Base-by-base conservation (phyloP, 2,797 vertebrate species). In the Capromys pilorides region DNA sequence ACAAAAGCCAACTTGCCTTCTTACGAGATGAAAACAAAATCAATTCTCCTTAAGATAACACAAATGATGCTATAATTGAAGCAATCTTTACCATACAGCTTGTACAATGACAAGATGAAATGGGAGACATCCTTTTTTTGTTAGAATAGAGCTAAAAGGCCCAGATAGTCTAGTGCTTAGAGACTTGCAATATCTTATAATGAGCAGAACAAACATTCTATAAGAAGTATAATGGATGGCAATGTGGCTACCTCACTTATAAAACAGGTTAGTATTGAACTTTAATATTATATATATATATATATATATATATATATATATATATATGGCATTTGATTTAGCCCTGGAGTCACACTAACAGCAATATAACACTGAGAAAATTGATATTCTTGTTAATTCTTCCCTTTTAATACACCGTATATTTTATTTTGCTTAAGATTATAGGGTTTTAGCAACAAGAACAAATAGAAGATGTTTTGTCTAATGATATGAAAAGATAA, bases 201-300 rank as follows among this genome's bases (percentile, higher is more conserved):
- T 0, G 86, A 98, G 95, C 95, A 92, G 93, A 97, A 94, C 39
- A 96, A 95, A 28, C 94, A 95, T 97, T 92, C 92, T 39, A 96
- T 19, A 97, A 95, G 96, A 98, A 97, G 96, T 61, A 88, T 94
- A 97, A 97, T 97, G 98, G 97, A 98, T 98, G 97, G 97, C 33
- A 95, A 79, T 21, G 86, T 94, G 96, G 90, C 91, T 97, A 92
- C 94, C 84, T 97, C 92, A 71, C 62, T 93, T 97, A 97, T 89
- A 92, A 96, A 98, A 95, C 92, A 97, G 96, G 97, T 95, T 96
- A 97, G 88, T 94, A 90, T 77, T 88, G 83, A 94, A 90, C 59
- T 97, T 95, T 75, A 96, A 88, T 96, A 97, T 96, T 95, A 49
- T 59, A 84, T 67, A 64, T 82, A 49, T n/a, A 45, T 45, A 45